Evolutionary conservation across 1,140 invertebrate genomes (phyloP).

Genomic region (Sarcophaga peregrina): DNA sequence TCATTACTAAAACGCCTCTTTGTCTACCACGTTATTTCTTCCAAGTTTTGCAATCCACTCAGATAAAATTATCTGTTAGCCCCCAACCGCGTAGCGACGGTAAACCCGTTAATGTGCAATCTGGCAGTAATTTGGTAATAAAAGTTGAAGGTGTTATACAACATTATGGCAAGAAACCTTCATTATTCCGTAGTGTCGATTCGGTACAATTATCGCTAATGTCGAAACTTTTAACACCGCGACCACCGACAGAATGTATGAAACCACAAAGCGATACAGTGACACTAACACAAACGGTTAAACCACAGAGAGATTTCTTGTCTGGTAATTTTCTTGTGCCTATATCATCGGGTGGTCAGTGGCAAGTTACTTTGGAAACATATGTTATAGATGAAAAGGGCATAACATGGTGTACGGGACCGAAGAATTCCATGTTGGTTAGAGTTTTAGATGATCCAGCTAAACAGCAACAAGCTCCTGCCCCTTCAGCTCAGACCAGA

Average conservation of each 20-base stretch:
- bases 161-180: conserved; percentile 73
- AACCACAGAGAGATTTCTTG: conserved; percentile 84
- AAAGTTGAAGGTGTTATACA: conserved; percentile 90
- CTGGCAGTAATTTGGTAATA: conserved; percentile 82
- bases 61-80: conserved; percentile 83
- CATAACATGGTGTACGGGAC: conserved; percentile 63
- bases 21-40: conserved; percentile 84
- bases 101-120: conserved; percentile 80
- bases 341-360: conserved; percentile 63
- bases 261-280: conserved; percentile 66
- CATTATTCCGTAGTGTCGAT: conserved; percentile 77
- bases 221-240: conserved; percentile 70
- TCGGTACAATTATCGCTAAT: conserved; percentile 79
- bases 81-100: conserved; percentile 82
- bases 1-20: conserved; percentile 61
- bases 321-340: conserved; percentile 79
- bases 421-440: conserved; percentile 64
- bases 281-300: conserved; percentile 74
- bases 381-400: conserved; percentile 65
- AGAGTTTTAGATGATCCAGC: conserved; percentile 63
- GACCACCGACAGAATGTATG: conserved; percentile 66
- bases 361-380: conserved; percentile 64
- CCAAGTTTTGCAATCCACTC: conserved; percentile 86
- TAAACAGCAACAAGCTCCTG: conserved; percentile 53
- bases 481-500: conserved; percentile 50